Conservation (phyloP, 2,797 vertebrate genomes). For the Hemitrygon akajei region DNA sequence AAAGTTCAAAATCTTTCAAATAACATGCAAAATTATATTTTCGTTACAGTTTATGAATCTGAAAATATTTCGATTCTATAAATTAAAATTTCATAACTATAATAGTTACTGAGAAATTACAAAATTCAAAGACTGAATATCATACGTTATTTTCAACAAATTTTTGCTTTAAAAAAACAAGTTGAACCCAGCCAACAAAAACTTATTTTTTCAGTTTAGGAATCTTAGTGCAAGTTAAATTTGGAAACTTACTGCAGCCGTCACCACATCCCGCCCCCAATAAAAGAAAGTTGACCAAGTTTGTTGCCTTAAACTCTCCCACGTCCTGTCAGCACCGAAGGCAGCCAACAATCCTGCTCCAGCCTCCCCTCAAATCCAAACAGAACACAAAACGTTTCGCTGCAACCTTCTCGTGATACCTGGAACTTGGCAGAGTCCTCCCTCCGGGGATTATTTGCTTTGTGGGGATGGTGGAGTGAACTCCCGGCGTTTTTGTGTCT, state of each 20-base stretch:
- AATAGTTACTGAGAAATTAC: not conserved
- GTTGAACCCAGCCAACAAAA: not conserved
- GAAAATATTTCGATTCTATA: not conserved
- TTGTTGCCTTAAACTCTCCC: not conserved
- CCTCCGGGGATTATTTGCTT: slow-evolving; percentile 9
- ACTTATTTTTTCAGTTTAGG: not conserved
- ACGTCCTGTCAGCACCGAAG: not conserved
- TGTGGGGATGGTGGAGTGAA: not conserved
- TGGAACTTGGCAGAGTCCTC: slow-evolving; percentile 24
- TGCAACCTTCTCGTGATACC: slow-evolving; percentile 1
- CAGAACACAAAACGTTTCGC: not conserved
- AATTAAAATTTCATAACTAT: not conserved
- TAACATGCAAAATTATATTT: not conserved
- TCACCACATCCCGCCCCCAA: not conserved
- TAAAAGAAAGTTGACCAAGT: slow-evolving; percentile 9
- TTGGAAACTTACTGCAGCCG: not conserved
- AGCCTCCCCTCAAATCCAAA: not conserved
- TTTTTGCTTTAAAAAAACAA: too few species aligned
- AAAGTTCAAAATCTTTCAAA: not conserved
- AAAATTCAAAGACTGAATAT: not conserved
- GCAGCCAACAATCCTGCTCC: not conserved
- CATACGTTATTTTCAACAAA: too few species aligned
- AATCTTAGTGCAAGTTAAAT: not conserved
- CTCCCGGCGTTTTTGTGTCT: not conserved
- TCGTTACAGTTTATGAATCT: not conserved